Conservation (phyloP, 1,140 invertebrate genomes). For the Apolygus lucorum region DNA sequence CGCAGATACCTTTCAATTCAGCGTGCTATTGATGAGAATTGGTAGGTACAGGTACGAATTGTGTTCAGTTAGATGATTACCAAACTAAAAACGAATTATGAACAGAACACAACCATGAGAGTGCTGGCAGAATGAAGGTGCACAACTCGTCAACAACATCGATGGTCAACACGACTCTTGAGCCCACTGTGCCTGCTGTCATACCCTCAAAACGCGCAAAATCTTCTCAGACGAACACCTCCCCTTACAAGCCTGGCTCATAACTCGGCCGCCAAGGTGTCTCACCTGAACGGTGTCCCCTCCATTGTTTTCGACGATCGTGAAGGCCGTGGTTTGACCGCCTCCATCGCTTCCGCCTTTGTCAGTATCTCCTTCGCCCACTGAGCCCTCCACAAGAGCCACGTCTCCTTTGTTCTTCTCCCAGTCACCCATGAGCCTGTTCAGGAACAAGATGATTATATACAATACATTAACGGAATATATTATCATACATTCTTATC, state of each 20-base stretch:
- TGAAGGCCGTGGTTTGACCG: conserved; percentile 24
- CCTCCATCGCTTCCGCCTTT: conserved; percentile 6
- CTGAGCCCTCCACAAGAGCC: conserved; percentile 23
- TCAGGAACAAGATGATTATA: background rate
- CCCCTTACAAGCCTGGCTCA: background rate
- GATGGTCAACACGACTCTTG: too few relatives aligned
- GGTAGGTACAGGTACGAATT: too few relatives aligned
- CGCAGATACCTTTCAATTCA: too few relatives aligned
- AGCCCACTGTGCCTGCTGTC: too few relatives aligned
- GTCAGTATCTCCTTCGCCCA: conserved; percentile 14
- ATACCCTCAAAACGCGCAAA: conserved; percentile 7
- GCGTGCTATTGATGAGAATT: too few relatives aligned
- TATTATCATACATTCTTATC: too few relatives aligned
- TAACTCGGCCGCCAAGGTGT: background rate
- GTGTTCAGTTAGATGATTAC: too few relatives aligned
- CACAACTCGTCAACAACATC: too few relatives aligned
- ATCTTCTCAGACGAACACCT: background rate
- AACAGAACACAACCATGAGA: too few relatives aligned
- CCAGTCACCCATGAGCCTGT: conserved; percentile 17
- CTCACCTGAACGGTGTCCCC: conserved; percentile 7
- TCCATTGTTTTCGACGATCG: conserved; percentile 17
- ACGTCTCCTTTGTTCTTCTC: conserved; percentile 18
- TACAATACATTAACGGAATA: too few relatives aligned
- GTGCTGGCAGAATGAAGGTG: too few relatives aligned
- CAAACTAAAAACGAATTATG: too few relatives aligned